Conservation (phyloP, 2,888 invertebrate genomes). For the Troides aeacus region DNA sequence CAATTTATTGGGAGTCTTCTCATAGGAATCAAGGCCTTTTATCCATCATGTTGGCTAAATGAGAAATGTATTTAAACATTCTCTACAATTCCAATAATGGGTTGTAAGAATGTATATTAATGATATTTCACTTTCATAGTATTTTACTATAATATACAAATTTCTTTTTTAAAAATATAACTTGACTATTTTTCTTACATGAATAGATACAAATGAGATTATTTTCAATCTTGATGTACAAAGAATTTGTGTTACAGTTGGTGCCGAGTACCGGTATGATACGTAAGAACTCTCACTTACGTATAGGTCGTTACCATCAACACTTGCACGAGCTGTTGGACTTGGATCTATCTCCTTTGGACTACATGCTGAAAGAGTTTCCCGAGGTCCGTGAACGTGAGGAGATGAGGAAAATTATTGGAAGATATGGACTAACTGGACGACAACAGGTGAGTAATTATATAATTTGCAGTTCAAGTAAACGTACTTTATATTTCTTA, state of each 20-base stretch:
- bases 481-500: not conserved
- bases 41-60: too few species aligned
- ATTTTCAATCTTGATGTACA: not conserved
- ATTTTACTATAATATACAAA: too few species aligned
- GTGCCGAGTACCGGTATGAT: slow-evolving; percentile 98
- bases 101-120: too few species aligned
- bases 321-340: slow-evolving; percentile 98
- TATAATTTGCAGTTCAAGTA: not conserved
- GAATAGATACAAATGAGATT: too few species aligned
- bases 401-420: slow-evolving; percentile 99
- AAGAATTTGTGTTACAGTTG: slow-evolving; percentile 76
- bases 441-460: slow-evolving; percentile 89
- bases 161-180: too few species aligned
- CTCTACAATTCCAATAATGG: too few species aligned
- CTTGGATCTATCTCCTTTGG: slow-evolving; percentile 95
- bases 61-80: too few species aligned
- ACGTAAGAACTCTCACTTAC: slow-evolving; percentile 97
- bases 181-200: too few species aligned
- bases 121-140: too few species aligned
- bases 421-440: slow-evolving; percentile 97
- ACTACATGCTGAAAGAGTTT: slow-evolving; percentile 98
- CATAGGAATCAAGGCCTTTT: too few species aligned
- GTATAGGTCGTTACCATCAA: slow-evolving; percentile 99
- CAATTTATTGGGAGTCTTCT: too few species aligned
- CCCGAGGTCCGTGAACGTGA: slow-evolving; percentile 98